Evolutionary conservation across 2,888 invertebrate genomes (phyloP), one percentile per base, ranked within the genome.

Genomic region (Linnaemya vulpina): DNA sequence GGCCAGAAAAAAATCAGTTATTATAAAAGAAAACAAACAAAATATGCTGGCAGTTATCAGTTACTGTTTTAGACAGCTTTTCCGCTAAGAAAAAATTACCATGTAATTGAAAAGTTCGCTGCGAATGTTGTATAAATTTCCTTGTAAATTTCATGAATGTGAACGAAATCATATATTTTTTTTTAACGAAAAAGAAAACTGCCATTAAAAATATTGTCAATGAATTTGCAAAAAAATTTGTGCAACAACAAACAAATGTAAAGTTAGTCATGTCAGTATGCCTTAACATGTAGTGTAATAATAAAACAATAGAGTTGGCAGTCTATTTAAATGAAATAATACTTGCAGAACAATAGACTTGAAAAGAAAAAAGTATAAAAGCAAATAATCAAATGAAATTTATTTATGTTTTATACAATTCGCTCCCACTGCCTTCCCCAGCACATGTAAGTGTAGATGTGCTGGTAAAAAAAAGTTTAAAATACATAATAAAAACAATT

Each of bases 301-400:
- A 81, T 63, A 70, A 82, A 76, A 63, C 46, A 20, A 67, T 51
- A 67, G 67, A 55, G 46, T 30, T 68, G 68, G 58, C 51, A 40
- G 20, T 49, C 13, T n/a, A 43, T 25, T 43, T 11, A 68, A 81
- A 75, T 15, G 5, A 38, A 30, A 65, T 43, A 11, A 79, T 30
- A 51, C 30, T 30, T 30, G 30, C 5, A 30, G 30, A 30, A 30
- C 30, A 30, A 30, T 30, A 5, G 30, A 3, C 3, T 30, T 30
- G 2, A 3, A 30, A 30, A 30, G 30, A 5, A 30, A 30, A 30
- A 5, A n/a, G n/a, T n/a, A 30, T 30, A 30, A 30, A 30, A 30
- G 9, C 15, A 63, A 63, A 22, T n/a, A 55, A 55, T 9, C 9
- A 30, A 46, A 70, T 43, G 15, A 20, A 25, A 10, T 40, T 62